Evolutionary conservation across 2,113 vertebrate genomes (phyloP).

Genomic region (Poeciliopsis prolifica): DNA sequence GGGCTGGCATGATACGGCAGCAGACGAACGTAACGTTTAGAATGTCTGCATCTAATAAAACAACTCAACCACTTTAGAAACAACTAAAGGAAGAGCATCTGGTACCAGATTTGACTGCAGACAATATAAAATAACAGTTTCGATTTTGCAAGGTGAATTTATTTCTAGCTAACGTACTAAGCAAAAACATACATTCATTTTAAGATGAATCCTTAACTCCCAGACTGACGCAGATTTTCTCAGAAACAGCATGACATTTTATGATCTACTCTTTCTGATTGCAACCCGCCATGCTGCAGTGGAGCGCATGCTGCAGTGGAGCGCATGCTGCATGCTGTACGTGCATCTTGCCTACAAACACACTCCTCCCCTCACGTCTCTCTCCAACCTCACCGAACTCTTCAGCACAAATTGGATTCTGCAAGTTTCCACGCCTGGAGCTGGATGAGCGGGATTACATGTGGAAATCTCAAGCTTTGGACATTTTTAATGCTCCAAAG

Average conservation of each 20-base stretch:
- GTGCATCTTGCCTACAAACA: conserved; percentile 34
- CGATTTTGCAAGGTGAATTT: background rate
- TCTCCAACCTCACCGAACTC: conserved; percentile 29
- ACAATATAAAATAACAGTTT: background rate
- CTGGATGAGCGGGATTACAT: conserved; percentile 70
- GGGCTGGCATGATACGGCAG: conserved; percentile 24
- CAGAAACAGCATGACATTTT: background rate
- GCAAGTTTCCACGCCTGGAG: conserved; percentile 56
- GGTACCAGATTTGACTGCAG: background rate
- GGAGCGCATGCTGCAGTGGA: background rate
- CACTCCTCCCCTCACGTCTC: conserved; percentile 4
- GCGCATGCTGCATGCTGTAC: background rate
- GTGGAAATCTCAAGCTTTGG: conserved; percentile 61
- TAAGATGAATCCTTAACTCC: background rate
- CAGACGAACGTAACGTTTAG: background rate
- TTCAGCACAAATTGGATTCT: conserved; percentile 61
- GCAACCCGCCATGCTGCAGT: background rate
- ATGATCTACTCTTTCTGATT: background rate
- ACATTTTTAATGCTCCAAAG: conserved; percentile 59
- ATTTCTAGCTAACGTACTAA: background rate
- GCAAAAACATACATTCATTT: background rate
- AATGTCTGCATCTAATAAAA: background rate
- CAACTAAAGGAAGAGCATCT: background rate
- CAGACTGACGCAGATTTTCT: conserved; percentile 30
- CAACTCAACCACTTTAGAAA: background rate